A percentile compares a stretch with the other conserved stretches of the same genome.
These are phyloP conservation scores for Scytalopus superciliaris DNA, from an alignment of 2,113 vertebrate species.

Conservation along the genomic window DNA sequence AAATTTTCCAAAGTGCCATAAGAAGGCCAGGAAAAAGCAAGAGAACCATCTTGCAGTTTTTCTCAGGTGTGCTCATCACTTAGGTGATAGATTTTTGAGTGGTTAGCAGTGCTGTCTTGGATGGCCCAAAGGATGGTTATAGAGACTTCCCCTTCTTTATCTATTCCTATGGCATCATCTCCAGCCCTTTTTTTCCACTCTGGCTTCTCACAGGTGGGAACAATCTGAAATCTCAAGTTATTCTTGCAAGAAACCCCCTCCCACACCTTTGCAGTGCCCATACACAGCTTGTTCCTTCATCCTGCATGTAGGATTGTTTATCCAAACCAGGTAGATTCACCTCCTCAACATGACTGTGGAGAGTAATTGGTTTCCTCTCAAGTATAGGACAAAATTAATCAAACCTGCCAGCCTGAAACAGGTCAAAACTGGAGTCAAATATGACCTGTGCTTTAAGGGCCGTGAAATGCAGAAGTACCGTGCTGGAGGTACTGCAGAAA, in stretches of 20 bases:
- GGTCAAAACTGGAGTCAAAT: background rate
- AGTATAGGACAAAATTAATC: background rate
- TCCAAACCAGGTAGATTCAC: background rate
- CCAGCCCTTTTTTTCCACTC: background rate
- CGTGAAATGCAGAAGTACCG: background rate
- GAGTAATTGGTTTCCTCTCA: slow-evolving; percentile 20
- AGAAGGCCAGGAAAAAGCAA: background rate
- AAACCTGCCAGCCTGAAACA: background rate
- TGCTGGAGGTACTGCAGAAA: background rate
- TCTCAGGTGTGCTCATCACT: background rate
- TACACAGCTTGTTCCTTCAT: background rate
- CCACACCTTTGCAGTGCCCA: background rate
- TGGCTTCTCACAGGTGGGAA: background rate
- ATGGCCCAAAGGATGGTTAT: background rate
- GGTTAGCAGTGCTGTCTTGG: background rate
- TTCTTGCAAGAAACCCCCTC: background rate
- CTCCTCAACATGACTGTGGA: background rate
- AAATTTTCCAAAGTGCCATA: background rate
- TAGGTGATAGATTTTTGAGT: background rate
- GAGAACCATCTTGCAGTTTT: background rate
- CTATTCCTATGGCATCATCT: background rate
- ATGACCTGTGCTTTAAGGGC: background rate
- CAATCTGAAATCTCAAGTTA: background rate
- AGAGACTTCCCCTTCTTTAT: background rate
- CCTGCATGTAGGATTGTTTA: background rate